phyloP scores from a whole-genome alignment of 2,797 vertebrate species.

The Tauraco hartlaubi region DNA sequence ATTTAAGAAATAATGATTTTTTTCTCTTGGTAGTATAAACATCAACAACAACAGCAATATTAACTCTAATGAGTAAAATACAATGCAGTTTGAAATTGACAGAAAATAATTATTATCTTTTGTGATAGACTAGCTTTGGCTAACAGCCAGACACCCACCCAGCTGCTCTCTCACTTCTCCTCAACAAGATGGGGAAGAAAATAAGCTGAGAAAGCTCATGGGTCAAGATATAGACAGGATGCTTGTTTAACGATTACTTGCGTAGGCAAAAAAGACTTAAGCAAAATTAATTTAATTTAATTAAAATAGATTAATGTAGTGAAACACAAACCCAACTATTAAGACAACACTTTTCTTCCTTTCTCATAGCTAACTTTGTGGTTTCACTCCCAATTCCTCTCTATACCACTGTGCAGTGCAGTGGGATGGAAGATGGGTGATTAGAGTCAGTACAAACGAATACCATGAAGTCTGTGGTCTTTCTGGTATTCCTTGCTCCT shows the following conservation, averaged over 20 bases:
- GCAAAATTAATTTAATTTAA: neutral
- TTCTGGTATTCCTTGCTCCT: neutral
- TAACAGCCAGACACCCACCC: neutral
- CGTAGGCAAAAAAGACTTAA: neutral
- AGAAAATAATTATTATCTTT: neutral
- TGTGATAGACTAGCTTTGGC: neutral
- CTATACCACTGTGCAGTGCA: accelerated
- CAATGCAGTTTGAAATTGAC: neutral
- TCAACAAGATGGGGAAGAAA: neutral
- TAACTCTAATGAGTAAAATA: neutral
- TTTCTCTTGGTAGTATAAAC: neutral
- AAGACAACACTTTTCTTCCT: neutral
- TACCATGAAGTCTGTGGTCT: neutral
- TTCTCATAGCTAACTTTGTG: neutral
- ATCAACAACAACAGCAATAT: neutral
- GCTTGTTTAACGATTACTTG: neutral
- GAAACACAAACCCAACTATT: neutral
- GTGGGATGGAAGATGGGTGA: neutral
- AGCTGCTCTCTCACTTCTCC: neutral
- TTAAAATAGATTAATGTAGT: neutral
- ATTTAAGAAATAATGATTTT: neutral
- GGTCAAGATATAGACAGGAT: neutral
- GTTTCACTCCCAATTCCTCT: neutral
- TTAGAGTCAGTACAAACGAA: neutral
- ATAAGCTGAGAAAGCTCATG: neutral